Base-by-base conservation (phyloP, 2,113 vertebrate genomes). In the Poeciliopsis occidentalis region DNA sequence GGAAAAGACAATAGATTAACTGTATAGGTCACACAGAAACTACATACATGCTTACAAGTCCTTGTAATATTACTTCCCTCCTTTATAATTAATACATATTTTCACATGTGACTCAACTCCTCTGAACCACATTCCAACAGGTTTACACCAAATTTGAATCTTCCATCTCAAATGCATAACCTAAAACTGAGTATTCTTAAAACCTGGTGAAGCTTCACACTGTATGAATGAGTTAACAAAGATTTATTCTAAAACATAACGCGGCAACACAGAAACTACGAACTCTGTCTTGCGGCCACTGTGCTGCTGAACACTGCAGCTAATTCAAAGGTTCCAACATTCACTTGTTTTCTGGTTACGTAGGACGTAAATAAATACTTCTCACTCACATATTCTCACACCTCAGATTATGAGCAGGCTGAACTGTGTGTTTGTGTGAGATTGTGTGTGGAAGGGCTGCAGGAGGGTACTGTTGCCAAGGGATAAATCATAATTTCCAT, bases 291-390 rank as follows among this genome's bases (percentile, higher is more conserved):
- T 30, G 5, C 4, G 19, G 54, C 64, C 31, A 71, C 1, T 71
- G 22, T 24, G 12, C 17, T 68, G 4, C 22, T 30, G 39, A 41
- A 37, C 44, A 66, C 77, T 7, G 27, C 67, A 78, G 34, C 30
- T 69, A 69, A 80, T 76, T 12, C 63, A 78, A 72, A 32, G 3
- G 4, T 69, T 79, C 65, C 68, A 72, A 54, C 68, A 69, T 44
- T 76, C 67, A 64, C 44, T 79, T 76, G 62, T 76, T 76, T 76
- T 71, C 30, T 78, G 64, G 41, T 75, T 79, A 84, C 81, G 87
- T 88, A 84, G 82, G 75, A 89, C 64, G 63, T 81, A 89, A 89
- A 85, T 66, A 81, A 89, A 85, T 65, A 79, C 71, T 83, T 90
- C 80, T 76, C 81, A 82, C 82, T 76, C 80, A 83, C 82, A 81